Percentiles rank a stretch among this genome's conserved stretches.
Evolutionary conservation across 92 coral and sea anemone genomes (phyloP).

Genomic region (Nematostella vectensis): DNA sequence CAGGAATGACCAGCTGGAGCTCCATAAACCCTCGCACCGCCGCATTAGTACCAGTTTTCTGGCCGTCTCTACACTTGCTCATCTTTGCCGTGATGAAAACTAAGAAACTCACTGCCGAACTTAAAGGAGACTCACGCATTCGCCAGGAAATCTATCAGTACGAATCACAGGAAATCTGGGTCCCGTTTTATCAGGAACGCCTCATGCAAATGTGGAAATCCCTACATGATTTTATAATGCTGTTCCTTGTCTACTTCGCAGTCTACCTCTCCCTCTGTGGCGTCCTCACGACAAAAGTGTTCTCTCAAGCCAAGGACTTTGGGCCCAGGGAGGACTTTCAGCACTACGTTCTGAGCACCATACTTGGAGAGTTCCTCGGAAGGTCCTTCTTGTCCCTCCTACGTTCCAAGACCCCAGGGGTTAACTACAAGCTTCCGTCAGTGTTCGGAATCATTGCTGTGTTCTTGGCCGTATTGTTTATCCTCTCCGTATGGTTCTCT

Average conservation of each 20-base stretch:
- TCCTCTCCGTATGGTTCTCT: slow-evolving; percentile 48
- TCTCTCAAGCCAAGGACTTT: slow-evolving; percentile 27
- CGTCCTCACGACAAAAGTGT: slow-evolving; percentile 51
- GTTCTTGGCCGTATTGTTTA: slow-evolving; percentile 38
- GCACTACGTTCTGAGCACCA: slow-evolving; percentile 65
- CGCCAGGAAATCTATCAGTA: background rate
- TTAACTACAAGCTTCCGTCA: slow-evolving; percentile 28
- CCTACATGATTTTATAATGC: slow-evolving; percentile 21
- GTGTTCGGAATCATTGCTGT: slow-evolving; percentile 28
- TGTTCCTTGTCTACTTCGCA: slow-evolving; percentile 49
- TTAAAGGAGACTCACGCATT: background rate
- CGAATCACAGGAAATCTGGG: background rate
- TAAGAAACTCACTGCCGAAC: slow-evolving; percentile 1
- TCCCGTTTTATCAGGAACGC: slow-evolving; percentile 8
- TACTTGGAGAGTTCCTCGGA: slow-evolving; percentile 80
- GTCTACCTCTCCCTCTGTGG: slow-evolving; percentile 54
- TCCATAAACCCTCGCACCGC: slow-evolving; percentile 61
- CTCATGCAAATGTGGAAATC: slow-evolving; percentile 35
- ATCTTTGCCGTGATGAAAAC: slow-evolving; percentile 42
- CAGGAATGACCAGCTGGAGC: slow-evolving; percentile 74
- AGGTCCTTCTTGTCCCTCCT: slow-evolving; percentile 56
- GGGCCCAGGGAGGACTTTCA: slow-evolving; percentile 57
- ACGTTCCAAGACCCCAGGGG: slow-evolving; percentile 41
- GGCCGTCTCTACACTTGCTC: slow-evolving; percentile 62
- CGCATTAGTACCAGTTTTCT: slow-evolving; percentile 40